Conservation (phyloP, 2,797 vertebrate species). For the Coccyzus lansbergi region DNA sequence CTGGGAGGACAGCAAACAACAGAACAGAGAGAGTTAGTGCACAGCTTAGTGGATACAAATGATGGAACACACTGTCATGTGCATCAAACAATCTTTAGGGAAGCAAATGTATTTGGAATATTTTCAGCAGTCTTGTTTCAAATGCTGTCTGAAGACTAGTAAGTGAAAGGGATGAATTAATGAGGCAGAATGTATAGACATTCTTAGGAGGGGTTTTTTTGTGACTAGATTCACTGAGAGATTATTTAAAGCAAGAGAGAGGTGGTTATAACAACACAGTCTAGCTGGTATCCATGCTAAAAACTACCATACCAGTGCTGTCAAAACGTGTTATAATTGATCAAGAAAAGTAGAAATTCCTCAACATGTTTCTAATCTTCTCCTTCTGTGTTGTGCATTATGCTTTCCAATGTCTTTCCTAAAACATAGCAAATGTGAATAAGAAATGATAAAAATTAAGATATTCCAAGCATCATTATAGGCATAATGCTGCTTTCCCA, state of each 20-base stretch:
- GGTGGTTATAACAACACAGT: not conserved
- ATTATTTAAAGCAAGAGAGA: not conserved
- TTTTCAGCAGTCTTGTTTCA: slow-evolving; percentile 39
- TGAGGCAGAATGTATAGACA: not conserved
- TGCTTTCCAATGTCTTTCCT: not conserved
- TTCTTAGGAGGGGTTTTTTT: not conserved
- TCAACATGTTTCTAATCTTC: not conserved
- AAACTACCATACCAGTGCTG: not conserved
- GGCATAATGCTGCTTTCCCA: not conserved
- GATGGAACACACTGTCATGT: not conserved
- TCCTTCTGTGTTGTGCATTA: not conserved
- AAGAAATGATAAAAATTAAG: not conserved
- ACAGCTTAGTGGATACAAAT: slow-evolving; percentile 3
- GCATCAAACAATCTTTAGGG: slow-evolving; percentile 21
- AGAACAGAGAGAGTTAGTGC: not conserved
- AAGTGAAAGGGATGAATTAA: slow-evolving; percentile 11
- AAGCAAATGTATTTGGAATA: slow-evolving; percentile 1
- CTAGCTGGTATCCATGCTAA: not conserved
- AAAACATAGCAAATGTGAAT: not conserved
- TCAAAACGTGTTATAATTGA: not conserved
- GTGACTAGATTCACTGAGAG: not conserved
- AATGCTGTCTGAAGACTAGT: not conserved
- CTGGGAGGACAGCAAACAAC: not conserved
- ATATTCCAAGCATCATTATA: not conserved
- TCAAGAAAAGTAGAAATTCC: not conserved